A percentile compares a stretch with the other conserved stretches of the same genome.
Evolutionary conservation across 1,140 invertebrate genomes (phyloP).

Genomic region (Neotoxoptera formosana): DNA sequence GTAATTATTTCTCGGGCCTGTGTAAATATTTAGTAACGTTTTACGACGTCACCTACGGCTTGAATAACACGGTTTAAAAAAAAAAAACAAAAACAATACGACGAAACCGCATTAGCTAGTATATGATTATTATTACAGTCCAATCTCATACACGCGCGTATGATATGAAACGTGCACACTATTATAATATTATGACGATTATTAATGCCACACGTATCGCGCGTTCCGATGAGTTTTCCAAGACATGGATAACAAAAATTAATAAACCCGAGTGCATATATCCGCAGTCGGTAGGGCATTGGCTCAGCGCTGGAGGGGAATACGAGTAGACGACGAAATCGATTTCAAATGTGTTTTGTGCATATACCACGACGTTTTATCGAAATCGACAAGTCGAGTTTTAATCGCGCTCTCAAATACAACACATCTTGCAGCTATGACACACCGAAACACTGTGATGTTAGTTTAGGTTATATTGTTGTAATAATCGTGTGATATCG

Average conservation of each 20-base stretch:
- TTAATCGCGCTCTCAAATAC: background rate
- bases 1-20: background rate
- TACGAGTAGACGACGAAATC: background rate
- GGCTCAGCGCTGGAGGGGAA: background rate
- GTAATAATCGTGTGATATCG: too few relatives aligned
- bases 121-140: background rate
- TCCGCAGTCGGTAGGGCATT: background rate
- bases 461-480: too few relatives aligned
- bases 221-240: background rate
- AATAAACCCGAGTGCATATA: background rate
- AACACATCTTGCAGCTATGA: background rate
- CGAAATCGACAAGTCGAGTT: background rate
- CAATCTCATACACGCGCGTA: background rate
- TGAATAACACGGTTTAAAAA: background rate
- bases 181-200: background rate
- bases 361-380: background rate
- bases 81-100: background rate
- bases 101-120: background rate
- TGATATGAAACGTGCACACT: background rate
- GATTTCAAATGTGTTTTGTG: background rate
- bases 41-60: background rate
- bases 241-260: background rate
- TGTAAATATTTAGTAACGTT: background rate
- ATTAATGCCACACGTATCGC: background rate
- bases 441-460: background rate